Percentiles rank a stretch among this genome's conserved stretches.
Conservation (phyloP, 2,888 invertebrate species). For the Dicycla oo region DNA sequence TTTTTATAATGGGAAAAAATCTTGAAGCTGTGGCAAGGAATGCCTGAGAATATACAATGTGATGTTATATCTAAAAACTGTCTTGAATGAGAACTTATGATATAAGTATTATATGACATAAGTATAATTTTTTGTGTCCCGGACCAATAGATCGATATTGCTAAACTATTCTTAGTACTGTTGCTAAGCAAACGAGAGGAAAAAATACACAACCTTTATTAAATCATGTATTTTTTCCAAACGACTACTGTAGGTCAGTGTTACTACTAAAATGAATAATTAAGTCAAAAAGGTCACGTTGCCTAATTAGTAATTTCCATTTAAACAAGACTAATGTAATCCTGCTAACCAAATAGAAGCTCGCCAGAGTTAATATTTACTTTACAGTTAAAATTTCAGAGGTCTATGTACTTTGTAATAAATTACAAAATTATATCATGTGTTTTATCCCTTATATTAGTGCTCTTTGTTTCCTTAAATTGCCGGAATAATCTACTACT, state of each 20-base stretch:
- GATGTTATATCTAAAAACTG: no score
- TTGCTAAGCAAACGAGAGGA: not conserved
- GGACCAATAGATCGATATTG: not conserved
- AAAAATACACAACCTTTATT: not conserved
- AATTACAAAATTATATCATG: slow-evolving; percentile 24
- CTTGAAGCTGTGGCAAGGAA: no score
- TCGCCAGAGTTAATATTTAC: slow-evolving; percentile 38
- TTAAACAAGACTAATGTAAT: slow-evolving; percentile 23
- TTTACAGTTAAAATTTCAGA: slow-evolving; percentile 27
- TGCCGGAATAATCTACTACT: slow-evolving; percentile 30
- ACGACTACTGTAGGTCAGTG: not conserved
- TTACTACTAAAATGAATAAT: slow-evolving; percentile 8
- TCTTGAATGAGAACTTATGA: not conserved
- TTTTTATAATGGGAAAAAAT: no score
- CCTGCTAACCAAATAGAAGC: slow-evolving; percentile 32
- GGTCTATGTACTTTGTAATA: slow-evolving; percentile 36
- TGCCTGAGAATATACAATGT: no score
- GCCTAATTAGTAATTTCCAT: slow-evolving; percentile 37
- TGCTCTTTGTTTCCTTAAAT: slow-evolving; percentile 48
- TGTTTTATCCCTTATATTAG: slow-evolving; percentile 18
- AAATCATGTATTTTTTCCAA: not conserved
- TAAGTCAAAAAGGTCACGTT: not conserved
- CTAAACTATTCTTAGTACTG: not conserved
- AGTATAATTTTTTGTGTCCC: not conserved
- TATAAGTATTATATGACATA: not conserved